Conservation (phyloP, 2,797 vertebrate genomes). For the Sebastes alutus region DNA sequence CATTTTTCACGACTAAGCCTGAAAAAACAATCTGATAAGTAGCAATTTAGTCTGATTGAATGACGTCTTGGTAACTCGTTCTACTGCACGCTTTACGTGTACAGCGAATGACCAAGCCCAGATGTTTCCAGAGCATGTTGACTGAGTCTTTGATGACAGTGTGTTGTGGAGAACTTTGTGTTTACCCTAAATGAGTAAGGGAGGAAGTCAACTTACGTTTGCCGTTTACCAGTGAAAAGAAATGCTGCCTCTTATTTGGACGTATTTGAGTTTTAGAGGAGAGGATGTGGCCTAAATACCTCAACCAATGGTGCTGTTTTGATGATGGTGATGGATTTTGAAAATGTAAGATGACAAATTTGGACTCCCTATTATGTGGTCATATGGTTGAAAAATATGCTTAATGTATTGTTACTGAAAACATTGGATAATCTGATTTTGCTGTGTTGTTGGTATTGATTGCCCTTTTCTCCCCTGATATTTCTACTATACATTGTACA, state of each 20-base stretch:
- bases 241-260: not conserved
- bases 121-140: constrained; percentile 26
- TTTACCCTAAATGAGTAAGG: constrained; percentile 18
- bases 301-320: not conserved
- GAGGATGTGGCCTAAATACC: not conserved
- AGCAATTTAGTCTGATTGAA: not conserved
- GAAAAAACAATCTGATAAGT: not conserved
- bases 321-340: not conserved
- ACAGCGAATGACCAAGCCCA: not conserved
- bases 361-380: not conserved
- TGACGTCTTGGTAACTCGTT: not conserved
- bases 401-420: not conserved
- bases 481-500: not conserved
- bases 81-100: not conserved
- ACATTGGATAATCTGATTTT: not conserved
- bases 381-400: not conserved
- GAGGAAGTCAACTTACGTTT: constrained; percentile 2
- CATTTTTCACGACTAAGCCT: constrained; percentile 10
- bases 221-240: constrained; percentile 5
- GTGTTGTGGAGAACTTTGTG: constrained; percentile 31
- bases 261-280: not conserved
- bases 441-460: not conserved
- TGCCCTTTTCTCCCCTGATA: not conserved
- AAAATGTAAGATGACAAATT: not conserved
- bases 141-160: constrained; percentile 6